Base-by-base conservation (phyloP, 2,797 vertebrate genomes). In the Cyclura pinguis region DNA sequence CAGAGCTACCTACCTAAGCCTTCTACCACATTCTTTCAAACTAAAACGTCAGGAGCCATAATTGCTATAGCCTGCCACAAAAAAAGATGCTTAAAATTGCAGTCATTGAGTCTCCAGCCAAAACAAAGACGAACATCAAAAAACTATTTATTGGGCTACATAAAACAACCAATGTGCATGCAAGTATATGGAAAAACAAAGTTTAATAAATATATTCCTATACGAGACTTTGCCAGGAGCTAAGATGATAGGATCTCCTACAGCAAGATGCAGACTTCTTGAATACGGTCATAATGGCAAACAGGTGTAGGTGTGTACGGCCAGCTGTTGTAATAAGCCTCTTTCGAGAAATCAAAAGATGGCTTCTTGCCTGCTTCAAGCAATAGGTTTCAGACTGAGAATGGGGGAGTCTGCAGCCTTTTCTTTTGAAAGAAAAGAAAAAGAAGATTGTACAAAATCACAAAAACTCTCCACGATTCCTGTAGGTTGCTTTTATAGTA, bases 231-330 rank as follows among this genome's bases (percentile, higher is more conserved):
- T 50, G 42, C 47, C 32, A 64, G 77, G 32, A 52, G n/a, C 57
- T 35, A 64, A 77, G 72, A 62, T 64, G n/a, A 82, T 38, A 80
- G 67, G 42, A 77, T 3, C 16, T 67, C 77, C 52, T 52, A 52
- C 13, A 84, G 38, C 69, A 84, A 64, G 55, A 62, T 52, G 64
- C 81, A 89, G 20, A 64, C 16, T 74, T 84, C 27, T 50, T 89
- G 16, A 59, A 24, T 84, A 73, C 38, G 59, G 38, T 88, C 47
- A 73, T 88, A 18, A 84, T 77, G 77, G 29, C 59, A 84, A 77
- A 29, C 76, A 84, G 73, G 9, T 5, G 7, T 55, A 69, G 50
- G 62, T 80, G 22, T 47, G 76, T 64, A 38, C 18, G 38, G 42
- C 12, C 24, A 47, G 42, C 6, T 50, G 47, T 5, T 67, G 22